Percentiles rank a stretch among this genome's conserved stretches.
phyloP scores from a whole-genome alignment of 2,797 vertebrate species.

The Otolemur crassicaudatus region DNA sequence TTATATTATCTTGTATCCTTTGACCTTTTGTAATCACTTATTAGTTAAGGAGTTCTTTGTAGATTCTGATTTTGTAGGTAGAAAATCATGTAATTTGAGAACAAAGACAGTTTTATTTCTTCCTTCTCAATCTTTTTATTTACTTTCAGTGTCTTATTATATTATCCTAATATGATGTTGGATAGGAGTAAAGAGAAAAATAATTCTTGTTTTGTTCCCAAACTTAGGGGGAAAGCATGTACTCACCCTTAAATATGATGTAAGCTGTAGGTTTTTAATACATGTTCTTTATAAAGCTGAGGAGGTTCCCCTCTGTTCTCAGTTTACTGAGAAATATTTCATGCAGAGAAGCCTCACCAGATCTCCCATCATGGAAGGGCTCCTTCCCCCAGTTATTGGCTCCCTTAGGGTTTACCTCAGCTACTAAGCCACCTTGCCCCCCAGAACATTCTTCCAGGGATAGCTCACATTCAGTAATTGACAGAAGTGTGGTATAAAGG shows the following conservation, averaged over 20 bases:
- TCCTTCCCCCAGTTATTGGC: background rate
- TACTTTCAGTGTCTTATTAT: background rate
- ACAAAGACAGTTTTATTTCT: slow-evolving; percentile 10
- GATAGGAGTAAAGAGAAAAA: background rate
- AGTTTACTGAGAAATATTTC: slow-evolving; percentile 19
- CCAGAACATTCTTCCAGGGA: background rate
- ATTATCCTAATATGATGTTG: background rate
- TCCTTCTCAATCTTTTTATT: background rate
- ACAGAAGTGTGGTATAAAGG: background rate
- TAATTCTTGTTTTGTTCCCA: background rate
- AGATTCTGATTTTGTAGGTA: background rate
- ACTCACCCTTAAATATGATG: background rate
- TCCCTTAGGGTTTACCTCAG: background rate
- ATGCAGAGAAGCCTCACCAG: background rate
- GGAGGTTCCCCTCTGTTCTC: background rate
- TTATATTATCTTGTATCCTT: background rate
- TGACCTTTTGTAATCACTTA: background rate
- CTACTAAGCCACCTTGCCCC: background rate
- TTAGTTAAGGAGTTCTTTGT: slow-evolving; percentile 15
- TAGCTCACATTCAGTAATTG: background rate
- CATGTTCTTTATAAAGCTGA: background rate
- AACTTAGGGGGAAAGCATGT: background rate
- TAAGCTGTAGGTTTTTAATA: background rate
- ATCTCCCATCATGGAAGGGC: background rate
- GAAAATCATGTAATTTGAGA: background rate